Evolutionary conservation across 2,888 invertebrate species (phyloP), one percentile per base, ranked within the genome.

Genomic region (Trissolcus japonicus): DNA sequence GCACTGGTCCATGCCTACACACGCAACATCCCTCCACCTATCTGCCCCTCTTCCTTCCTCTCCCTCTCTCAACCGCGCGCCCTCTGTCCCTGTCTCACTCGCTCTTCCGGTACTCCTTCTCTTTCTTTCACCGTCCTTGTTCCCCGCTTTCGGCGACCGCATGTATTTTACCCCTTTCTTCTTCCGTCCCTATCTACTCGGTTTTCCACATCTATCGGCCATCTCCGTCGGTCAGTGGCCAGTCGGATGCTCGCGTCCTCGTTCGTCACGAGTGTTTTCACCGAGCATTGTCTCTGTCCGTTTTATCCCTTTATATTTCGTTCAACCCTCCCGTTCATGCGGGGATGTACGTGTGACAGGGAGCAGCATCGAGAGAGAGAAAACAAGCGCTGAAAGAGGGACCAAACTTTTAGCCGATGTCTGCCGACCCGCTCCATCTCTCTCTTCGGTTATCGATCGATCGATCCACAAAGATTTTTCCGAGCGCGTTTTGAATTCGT

Each of bases 1-100:
- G 89, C 89, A 89, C 89, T 89, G 89, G 89, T 88, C 89, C 89
- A 89, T 89, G 89, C 88, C 89, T 85, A 89, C 88, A 89, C 89
- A 88, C 88, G 82, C 84, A 85, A 86, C 86, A 87, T 87, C 87
- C 86, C 87, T 86, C 86, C 87, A 86, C 76, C 82, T 84, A 82
- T 78, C 80, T 79, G 79, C 82, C 82, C 80, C 80, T 79, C 82
- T 79, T 78, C 79, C 81, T 83, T 82, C 82, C 80, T 80, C 80
- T 80, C 78, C 79, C 80, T 78, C 82, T 48, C 80, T 76, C 74
- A 81, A 73, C 75, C 81, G 76, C 80, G 80, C 80, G 75, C 71
- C 59, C 71, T 50, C 76, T 69, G 35, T 65, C 79, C 61, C 80
- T 72, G 69, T 66, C 79, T 78, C 75, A 40, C 76, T 82, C 75